Conservation (phyloP, 37 sponge, comb jelly and placozoan species). For the Halichondria panicea region DNA sequence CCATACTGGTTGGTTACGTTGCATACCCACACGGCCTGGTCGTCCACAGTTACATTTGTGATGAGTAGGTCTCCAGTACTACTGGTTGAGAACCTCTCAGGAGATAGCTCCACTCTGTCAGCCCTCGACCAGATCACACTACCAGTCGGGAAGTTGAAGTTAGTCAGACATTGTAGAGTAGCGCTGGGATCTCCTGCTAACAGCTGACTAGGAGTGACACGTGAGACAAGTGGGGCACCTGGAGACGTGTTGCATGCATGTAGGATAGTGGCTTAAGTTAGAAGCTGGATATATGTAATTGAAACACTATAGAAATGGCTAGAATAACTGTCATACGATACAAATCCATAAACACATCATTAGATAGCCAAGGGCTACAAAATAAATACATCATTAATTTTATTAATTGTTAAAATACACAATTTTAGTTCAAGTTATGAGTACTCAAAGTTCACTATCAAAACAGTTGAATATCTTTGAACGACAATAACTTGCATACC, state of each 20-base stretch:
- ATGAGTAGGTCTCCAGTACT: constrained; percentile 6
- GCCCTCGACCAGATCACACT: constrained; percentile 26
- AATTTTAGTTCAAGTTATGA: too few relatives aligned
- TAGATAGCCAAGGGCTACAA: too few relatives aligned
- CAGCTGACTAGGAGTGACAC: constrained; percentile 31
- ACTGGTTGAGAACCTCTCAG: background rate
- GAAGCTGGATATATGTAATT: too few relatives aligned
- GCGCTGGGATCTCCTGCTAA: background rate
- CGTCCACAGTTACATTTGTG: constrained; percentile 13
- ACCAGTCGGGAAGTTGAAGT: constrained; percentile 38
- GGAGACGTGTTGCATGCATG: background rate
- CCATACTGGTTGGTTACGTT: constrained; percentile 42
- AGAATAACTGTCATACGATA: too few relatives aligned
- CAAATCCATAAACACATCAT: too few relatives aligned
- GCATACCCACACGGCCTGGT: constrained; percentile 36
- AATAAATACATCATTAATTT: too few relatives aligned
- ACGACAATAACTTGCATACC: too few relatives aligned
- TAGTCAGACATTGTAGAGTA: constrained; percentile 28
- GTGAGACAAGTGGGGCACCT: constrained; percentile 44
- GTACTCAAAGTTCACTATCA: too few relatives aligned
- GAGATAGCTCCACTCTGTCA: background rate
- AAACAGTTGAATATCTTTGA: too few relatives aligned
- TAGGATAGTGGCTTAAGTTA: too few relatives aligned
- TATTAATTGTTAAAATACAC: too few relatives aligned
- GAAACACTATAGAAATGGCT: too few relatives aligned